Conservation (phyloP, 2,888 invertebrate genomes). For the Leucophenga montana region DNA sequence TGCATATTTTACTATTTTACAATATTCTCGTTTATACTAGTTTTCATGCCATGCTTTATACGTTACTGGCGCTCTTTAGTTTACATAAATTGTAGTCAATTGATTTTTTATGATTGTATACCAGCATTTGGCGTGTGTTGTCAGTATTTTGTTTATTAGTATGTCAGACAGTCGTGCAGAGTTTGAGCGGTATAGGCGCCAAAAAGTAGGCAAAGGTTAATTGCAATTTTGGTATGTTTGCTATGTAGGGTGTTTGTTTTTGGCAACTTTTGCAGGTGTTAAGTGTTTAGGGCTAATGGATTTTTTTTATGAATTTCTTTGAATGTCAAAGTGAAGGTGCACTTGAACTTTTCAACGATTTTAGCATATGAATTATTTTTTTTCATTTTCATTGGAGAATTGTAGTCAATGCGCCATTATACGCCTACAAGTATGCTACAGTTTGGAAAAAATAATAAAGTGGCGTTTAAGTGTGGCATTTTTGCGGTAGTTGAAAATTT, state of each 20-base stretch:
- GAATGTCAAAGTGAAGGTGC: constrained; percentile 57
- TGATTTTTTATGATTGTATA: constrained; percentile 61
- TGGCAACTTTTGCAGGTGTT: constrained; percentile 15
- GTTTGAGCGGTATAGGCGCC: constrained; percentile 28
- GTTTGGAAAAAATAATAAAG: constrained; percentile 36
- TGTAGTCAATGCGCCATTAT: constrained; percentile 27
- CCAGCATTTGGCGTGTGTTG: constrained; percentile 29
- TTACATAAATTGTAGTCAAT: constrained; percentile 59
- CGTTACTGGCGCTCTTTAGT: background rate
- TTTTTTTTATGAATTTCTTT: constrained; percentile 21
- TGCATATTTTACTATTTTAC: background rate
- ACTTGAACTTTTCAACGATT: constrained; percentile 30
- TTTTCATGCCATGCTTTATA: background rate
- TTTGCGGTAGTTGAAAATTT: background rate
- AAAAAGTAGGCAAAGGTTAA: constrained; percentile 62
- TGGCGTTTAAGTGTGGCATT: constrained; percentile 26
- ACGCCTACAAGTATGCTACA: constrained; percentile 33
- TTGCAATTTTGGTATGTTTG: constrained; percentile 34
- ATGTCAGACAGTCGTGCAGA: too few species aligned
- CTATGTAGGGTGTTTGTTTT: background rate
- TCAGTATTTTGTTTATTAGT: constrained; percentile 2
- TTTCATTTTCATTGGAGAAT: constrained; percentile 33
- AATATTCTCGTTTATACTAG: background rate
- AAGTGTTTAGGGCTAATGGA: constrained; percentile 16
- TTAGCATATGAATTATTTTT: constrained; percentile 1